Evolutionary conservation across 2,888 invertebrate genomes (phyloP), one percentile per base, ranked within the genome.

Genomic region (Drosophila formosana): DNA sequence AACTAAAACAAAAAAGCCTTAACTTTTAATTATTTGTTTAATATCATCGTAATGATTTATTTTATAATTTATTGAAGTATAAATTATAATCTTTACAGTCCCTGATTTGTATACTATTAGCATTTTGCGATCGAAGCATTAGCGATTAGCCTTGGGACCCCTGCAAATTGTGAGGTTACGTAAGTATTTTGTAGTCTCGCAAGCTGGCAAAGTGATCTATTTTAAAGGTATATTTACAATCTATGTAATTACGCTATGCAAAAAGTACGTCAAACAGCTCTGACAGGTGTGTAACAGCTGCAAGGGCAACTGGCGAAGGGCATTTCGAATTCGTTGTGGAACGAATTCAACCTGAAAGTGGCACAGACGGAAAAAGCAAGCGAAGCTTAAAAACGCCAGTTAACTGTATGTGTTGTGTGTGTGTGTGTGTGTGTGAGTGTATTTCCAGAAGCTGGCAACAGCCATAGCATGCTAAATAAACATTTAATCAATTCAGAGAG

Each of bases 401-500:
- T 47, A 58, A 43, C 32, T 5, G 6, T 43, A 26, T 39, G 56
- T 23, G 46, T 4, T 25, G n/a, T 9, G 41, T 30, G 30, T 56
- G 32, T 18, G 18, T 26, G 51, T 7, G 5, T 37, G 34, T 28
- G 25, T 66, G 26, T 34, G 30, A 6, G n/a, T 37, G 37, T 66
- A 50, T 47, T 39, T 32, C 30, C 56, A 53, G 72, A 52, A 67
- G 55, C 67, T 75, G 66, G 64, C 64, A 76, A 69, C 72, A 52
- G 53, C 46, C 49, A 39, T 66, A 61, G 78, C 69, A 85, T 78
- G 61, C 64, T 75, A 69, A 85, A 80, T 70, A 71, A 65, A 74
- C 67, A 74, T 86, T 81, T 80, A 83, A 83, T 78, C 63, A 76
- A 80, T 86, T 83, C 66, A 61, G 60, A 64, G 32, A 37, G 69